Percentiles rank a stretch among this genome's conserved stretches.
phyloP scores from a whole-genome alignment of 2,888 invertebrate genomes.

The Pyrrhia umbra region DNA sequence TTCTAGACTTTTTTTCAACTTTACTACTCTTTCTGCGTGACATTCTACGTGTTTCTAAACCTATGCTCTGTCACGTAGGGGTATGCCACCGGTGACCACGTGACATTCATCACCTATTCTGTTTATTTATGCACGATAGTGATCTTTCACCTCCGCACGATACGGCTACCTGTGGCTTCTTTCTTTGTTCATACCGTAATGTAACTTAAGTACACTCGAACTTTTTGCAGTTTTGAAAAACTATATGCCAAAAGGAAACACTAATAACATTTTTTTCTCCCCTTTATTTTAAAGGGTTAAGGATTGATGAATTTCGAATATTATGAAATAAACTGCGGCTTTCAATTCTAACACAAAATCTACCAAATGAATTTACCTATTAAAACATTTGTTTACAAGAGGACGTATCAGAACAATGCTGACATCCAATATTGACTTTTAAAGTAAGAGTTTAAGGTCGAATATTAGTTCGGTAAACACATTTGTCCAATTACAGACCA shows the following conservation, averaged over 20 bases:
- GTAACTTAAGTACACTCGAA: background rate
- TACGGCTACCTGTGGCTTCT: slow-evolving; percentile 36
- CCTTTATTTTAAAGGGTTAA: background rate
- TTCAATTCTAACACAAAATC: slow-evolving; percentile 33
- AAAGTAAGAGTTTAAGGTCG: slow-evolving; percentile 28
- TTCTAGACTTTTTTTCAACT: no score
- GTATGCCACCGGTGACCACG: background rate
- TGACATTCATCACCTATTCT: slow-evolving; percentile 9
- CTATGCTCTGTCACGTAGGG: background rate
- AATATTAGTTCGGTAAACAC: slow-evolving; percentile 17
- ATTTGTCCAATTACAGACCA: slow-evolving; percentile 60
- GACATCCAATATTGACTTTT: slow-evolving; percentile 28
- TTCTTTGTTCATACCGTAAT: slow-evolving; percentile 15
- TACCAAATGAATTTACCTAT: slow-evolving; percentile 46
- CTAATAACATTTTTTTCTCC: no score
- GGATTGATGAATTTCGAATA: slow-evolving; percentile 3
- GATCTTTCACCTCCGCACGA: slow-evolving; percentile 43
- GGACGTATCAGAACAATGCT: slow-evolving; percentile 2
- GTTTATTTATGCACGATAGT: slow-evolving; percentile 33
- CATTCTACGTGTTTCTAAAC: background rate
- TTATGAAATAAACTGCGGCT: slow-evolving; percentile 8
- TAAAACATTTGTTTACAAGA: slow-evolving; percentile 13
- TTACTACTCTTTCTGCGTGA: background rate
- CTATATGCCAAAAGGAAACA: no score
- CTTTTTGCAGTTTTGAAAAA: no score